Evolutionary conservation across 2,113 vertebrate species (phyloP), one percentile per base, ranked within the genome.

Genomic region (Edolisoma coerulescens): DNA sequence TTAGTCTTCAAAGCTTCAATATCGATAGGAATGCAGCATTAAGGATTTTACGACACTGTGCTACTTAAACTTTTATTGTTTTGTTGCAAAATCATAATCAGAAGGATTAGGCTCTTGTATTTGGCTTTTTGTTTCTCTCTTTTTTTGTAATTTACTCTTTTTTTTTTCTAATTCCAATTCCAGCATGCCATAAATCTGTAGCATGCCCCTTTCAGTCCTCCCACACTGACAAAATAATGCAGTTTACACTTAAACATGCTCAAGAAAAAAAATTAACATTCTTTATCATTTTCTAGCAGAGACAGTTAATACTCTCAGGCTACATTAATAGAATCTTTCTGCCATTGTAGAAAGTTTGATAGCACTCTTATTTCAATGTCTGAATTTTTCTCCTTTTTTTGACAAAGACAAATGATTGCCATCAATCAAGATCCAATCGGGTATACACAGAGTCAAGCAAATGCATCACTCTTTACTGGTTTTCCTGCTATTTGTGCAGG

Each of bases 401-500:
- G 98, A 99, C 99, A 98, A 98, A 98, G 98, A 99, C 98, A 99
- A 99, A 99, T 98, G 98, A 98, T 98, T 98, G 98, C 97, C 98
- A 98, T 99, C 98, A 98, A 99, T 99, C 98, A 98, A 98, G 97
- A 98, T 98, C 98, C 98, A 98, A 98, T 98, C 98, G 95, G 91
- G 97, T 97, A 97, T 97, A 98, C 96, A 97, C 90, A 97, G 97
- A 98, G 98, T 97, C 98, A 97, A 95, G 97, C 92, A 85, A 98
- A 98, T 96, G 98, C 98, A 98, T 98, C 98, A 97, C 97, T 98
- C 98, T 98, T 98, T 98, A 98, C 98, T 98, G 97, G 96, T 98
- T 98, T 98, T 98, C 97, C 97, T 97, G 97, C 96, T 98, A 98
- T 98, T 98, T 98, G 97, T 98, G 97, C 97, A 97, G 98, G 97